Conservation (phyloP, 2,113 vertebrate species). For the Macroglossus sobrinus region DNA sequence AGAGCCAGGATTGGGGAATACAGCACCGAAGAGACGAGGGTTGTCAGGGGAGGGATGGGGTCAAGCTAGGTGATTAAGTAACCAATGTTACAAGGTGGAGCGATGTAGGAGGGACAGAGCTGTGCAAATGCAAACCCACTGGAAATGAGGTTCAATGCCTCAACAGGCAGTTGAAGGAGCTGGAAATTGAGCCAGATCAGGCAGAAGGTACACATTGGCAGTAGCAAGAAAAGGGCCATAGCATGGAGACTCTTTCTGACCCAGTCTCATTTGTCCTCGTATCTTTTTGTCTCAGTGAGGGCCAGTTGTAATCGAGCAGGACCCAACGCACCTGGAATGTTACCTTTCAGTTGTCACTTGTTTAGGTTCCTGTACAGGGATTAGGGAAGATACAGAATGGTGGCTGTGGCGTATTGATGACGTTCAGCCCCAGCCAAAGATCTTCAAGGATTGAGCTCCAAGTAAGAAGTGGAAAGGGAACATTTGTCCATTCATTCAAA, state of each 20-base stretch:
- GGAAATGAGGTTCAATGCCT: not conserved
- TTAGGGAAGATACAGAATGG: not conserved
- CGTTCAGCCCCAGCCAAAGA: not conserved
- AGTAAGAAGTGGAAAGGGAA: not conserved
- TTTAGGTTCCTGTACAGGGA: not conserved
- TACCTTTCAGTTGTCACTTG: not conserved
- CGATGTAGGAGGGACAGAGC: not conserved
- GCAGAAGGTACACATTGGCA: not conserved
- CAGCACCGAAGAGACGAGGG: not conserved
- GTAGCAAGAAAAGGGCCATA: not conserved
- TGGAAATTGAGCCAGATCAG: not conserved
- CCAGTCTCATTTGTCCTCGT: not conserved
- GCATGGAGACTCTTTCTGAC: not conserved
- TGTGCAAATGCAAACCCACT: not conserved
- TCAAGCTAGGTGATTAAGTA: not conserved
- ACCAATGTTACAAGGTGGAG: not conserved
- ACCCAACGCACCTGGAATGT: not conserved
- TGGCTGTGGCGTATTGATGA: not conserved
- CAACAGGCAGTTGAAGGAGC: not conserved
- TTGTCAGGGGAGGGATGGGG: not conserved
- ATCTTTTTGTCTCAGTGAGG: not conserved
- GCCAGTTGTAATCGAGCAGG: not conserved
- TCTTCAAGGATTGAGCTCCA: not conserved
- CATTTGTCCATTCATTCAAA: slow-evolving; percentile 29
- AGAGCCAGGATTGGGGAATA: not conserved